phyloP scores from a whole-genome alignment of 1,140 invertebrate genomes.

The Grapholita molesta region DNA sequence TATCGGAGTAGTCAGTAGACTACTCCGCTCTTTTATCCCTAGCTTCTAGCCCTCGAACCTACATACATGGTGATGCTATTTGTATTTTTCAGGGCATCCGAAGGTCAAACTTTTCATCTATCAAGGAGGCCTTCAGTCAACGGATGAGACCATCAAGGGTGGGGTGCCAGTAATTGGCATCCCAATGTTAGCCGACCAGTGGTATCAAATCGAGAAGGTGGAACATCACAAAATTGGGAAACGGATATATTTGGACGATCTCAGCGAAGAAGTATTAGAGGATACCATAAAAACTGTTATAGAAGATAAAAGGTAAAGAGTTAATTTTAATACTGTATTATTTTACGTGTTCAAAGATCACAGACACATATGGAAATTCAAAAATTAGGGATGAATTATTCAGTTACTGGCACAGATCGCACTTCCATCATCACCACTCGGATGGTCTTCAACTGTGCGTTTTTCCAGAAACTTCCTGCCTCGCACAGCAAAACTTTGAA shows the following conservation, averaged over 20 bases:
- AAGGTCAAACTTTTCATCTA: slow-evolving; percentile 77
- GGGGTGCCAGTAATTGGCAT: slow-evolving; percentile 75
- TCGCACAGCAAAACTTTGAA: too few species aligned
- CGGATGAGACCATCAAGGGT: slow-evolving; percentile 75
- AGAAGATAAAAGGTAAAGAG: slow-evolving; percentile 15
- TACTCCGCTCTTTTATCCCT: too few species aligned
- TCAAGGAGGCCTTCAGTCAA: slow-evolving; percentile 79
- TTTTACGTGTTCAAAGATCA: too few species aligned
- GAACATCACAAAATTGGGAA: slow-evolving; percentile 22
- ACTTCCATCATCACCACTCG: too few species aligned
- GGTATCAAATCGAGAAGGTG: slow-evolving; percentile 28
- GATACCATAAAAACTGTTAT: not conserved
- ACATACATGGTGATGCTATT: too few species aligned
- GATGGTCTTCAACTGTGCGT: too few species aligned
- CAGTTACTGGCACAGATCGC: too few species aligned
- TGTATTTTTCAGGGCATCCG: slow-evolving; percentile 62
- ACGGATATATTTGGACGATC: slow-evolving; percentile 18
- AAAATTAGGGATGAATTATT: too few species aligned
- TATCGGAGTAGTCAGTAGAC: too few species aligned
- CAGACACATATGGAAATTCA: too few species aligned
- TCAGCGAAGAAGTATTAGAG: slow-evolving; percentile 25
- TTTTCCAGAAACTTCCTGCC: too few species aligned
- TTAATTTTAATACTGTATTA: not conserved
- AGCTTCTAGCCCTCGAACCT: too few species aligned
- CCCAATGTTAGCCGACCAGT: slow-evolving; percentile 45